Base-by-base conservation (phyloP, 2,888 invertebrate genomes). In the Oligia fasciuncula region DNA sequence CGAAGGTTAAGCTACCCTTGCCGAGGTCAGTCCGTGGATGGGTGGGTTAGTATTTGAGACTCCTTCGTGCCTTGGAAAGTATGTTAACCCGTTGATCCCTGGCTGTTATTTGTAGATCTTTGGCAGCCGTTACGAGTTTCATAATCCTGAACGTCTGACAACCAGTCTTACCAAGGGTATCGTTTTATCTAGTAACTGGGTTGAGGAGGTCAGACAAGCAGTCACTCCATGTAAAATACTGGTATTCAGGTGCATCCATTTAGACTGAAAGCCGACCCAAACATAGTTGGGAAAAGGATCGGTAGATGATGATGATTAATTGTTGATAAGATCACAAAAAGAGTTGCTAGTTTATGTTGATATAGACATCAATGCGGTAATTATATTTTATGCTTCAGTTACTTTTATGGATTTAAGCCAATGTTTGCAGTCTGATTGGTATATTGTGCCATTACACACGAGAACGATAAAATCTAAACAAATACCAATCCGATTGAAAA, bases 401-500 rank as follows among this genome's bases (percentile, higher is more conserved):
- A 67, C 40, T 40, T 6, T 1, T 43, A n/a, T 35, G 23, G 8
- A 79, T 54, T 51, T 35, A 40, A 79, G 62, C 13, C 40, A 35
- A 63, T 35, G 35, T 66, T 75, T 23, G 11, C 43, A 49, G 35
- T 51, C 49, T 17, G 57, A 68, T 77, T 63, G 40, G 40, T 62
- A 49, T 54, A 57, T 57, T 57, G 14, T 13, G 1, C n/a, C 49
- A 77, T 82, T 29, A 66, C 60, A 63, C 17, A 51, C 14, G 46
- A 13, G 23, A 73, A 29, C 63, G 51, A 69, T 79, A 60, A 57
- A 60, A 60, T 66, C 62, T 69, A 73, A 62, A 85, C 62, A 80
- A 83, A 83, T 72, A 68, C 19, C 23, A 85, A 70, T 73, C 49
- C 62, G 23, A 80, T 76, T 76, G 73, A 70, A 85, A 76, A 76